Evolutionary conservation across 1,140 invertebrate genomes (phyloP).

Genomic region (Cardiocondyla obscurior): DNA sequence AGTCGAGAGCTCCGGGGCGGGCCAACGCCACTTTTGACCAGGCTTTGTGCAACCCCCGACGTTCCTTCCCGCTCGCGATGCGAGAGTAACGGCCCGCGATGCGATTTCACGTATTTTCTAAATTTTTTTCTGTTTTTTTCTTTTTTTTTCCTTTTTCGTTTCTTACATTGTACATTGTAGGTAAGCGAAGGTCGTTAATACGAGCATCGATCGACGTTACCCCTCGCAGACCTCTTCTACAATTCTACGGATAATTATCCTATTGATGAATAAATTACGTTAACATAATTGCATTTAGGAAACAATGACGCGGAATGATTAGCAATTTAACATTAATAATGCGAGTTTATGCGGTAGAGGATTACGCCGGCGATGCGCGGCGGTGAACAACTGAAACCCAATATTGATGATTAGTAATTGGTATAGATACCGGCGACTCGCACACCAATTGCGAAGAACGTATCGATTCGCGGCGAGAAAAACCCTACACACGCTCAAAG

Average conservation of each 20-base stretch:
- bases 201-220: neutral
- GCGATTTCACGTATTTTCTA: conserved; percentile 16
- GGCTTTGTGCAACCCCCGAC: conserved; percentile 15
- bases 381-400: neutral
- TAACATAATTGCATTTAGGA: conserved; percentile 9
- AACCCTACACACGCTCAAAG: neutral
- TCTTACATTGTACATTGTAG: neutral
- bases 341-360: neutral
- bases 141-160: neutral
- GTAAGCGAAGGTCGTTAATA: neutral
- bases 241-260: neutral
- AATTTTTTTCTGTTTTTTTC: too few relatives aligned
- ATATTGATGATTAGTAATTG: conserved; percentile 31
- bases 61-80: conserved; percentile 27
- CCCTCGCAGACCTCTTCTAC: neutral
- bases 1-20: conserved; percentile 27
- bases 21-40: conserved; percentile 42
- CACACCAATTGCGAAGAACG: neutral
- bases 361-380: neutral
- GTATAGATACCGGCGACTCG: too few relatives aligned
- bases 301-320: neutral
- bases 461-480: neutral
- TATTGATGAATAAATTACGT: conserved; percentile 2
- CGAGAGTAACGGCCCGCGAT: conserved; percentile 29
- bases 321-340: conserved; percentile 34